phyloP scores from a whole-genome alignment of 2,888 invertebrate genomes.

The Furcula furcula region DNA sequence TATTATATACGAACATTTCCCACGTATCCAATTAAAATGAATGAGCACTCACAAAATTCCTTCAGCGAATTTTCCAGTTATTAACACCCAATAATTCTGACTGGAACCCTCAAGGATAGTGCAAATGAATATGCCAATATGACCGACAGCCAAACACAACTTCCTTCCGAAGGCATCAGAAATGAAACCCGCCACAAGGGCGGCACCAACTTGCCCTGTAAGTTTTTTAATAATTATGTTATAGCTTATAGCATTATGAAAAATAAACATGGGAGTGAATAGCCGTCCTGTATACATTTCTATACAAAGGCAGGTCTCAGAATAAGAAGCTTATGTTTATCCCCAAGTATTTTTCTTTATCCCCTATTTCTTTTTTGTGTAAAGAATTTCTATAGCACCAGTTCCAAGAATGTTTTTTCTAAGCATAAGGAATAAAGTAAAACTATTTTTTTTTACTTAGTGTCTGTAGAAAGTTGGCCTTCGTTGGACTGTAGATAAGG shows the following conservation, averaged over 20 bases:
- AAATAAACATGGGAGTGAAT: too few species aligned
- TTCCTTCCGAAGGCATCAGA: conserved; percentile 53
- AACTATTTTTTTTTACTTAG: too few species aligned
- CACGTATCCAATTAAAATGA: too few species aligned
- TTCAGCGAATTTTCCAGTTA: conserved; percentile 44
- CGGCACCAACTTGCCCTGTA: conserved; percentile 51
- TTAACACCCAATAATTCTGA: conserved; percentile 48
- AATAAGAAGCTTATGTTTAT: too few species aligned
- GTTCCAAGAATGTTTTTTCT: too few species aligned
- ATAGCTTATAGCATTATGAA: not conserved
- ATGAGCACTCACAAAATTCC: conserved; percentile 42
- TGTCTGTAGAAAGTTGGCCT: too few species aligned
- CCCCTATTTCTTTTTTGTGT: not conserved
- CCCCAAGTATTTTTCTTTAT: too few species aligned
- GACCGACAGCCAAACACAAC: conserved; percentile 45
- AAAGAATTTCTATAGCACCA: not conserved
- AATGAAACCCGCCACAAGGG: conserved; percentile 47
- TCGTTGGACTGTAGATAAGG: too few species aligned
- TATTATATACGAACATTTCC: too few species aligned
- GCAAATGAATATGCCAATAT: conserved; percentile 40
- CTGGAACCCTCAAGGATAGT: conserved; percentile 47
- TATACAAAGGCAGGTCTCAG: too few species aligned
- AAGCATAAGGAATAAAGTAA: too few species aligned
- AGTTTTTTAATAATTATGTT: conserved; percentile 4
- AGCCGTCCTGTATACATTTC: too few species aligned